Percentiles rank a stretch among this genome's conserved stretches.
phyloP scores from a whole-genome alignment of 2,113 vertebrate species.

The Corythaeola cristata region DNA sequence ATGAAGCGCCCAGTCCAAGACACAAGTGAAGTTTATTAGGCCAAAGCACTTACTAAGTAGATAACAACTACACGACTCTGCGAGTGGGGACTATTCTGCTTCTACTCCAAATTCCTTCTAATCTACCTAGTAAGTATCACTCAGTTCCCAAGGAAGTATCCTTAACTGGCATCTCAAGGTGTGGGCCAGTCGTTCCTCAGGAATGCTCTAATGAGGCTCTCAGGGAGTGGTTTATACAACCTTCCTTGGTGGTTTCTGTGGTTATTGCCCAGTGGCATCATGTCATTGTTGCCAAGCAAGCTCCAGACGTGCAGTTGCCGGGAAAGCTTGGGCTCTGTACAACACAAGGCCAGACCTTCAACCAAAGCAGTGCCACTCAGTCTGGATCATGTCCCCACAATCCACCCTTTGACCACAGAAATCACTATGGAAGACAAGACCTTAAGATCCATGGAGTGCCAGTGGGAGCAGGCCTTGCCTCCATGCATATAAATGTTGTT shows the following conservation, averaged over 20 bases:
- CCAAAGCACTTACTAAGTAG: not conserved
- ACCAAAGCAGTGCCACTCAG: no score
- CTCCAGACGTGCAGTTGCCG: no score
- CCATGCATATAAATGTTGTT: no score
- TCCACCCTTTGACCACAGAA: no score
- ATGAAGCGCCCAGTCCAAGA: not conserved
- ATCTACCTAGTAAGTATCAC: not conserved
- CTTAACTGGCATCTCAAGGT: not conserved
- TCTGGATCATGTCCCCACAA: no score
- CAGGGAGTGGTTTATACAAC: not conserved
- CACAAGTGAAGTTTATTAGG: not conserved
- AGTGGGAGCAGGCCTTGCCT: no score
- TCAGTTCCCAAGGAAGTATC: not conserved
- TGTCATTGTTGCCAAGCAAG: not conserved
- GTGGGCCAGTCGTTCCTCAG: not conserved
- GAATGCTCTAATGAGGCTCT: accelerated
- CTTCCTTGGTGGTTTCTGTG: not conserved
- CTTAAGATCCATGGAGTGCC: no score
- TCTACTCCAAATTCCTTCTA: not conserved
- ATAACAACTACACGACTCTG: not conserved
- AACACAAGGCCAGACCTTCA: no score
- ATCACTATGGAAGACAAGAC: no score
- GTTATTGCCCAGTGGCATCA: not conserved
- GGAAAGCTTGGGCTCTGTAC: no score
- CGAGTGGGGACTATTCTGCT: not conserved